A percentile compares a stretch with the other conserved stretches of the same genome.
Evolutionary conservation across 2,113 vertebrate species (phyloP).

Genomic region (Thalassarche chlororhynchos): DNA sequence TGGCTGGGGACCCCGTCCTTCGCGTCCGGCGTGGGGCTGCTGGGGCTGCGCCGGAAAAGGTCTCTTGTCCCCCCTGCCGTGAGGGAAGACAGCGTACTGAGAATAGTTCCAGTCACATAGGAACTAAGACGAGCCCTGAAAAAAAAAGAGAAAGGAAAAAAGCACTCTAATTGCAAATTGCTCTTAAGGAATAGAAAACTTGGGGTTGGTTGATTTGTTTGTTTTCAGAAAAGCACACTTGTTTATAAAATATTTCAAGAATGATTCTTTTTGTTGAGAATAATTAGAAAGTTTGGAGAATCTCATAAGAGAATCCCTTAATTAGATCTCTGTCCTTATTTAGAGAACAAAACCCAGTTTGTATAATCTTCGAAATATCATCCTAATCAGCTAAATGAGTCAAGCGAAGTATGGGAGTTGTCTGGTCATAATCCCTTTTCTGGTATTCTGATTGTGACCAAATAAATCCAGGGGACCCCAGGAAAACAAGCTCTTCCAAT

Average conservation of each 20-base stretch:
- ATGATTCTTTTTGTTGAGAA: not conserved
- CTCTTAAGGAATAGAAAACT: not conserved
- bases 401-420: not conserved
- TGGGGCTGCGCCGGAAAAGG: not conserved
- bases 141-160: not conserved
- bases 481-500: not conserved
- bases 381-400: not conserved
- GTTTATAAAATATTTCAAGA: not conserved
- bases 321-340: not conserved
- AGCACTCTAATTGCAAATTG: not conserved
- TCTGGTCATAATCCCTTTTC: not conserved
- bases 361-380: not conserved
- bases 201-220: not conserved
- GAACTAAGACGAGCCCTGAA: not conserved
- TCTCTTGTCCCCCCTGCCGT: fast-evolving
- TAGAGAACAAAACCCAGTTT: not conserved
- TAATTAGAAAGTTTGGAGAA: not conserved
- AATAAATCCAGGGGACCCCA: not conserved
- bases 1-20: not conserved
- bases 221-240: not conserved
- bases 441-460: not conserved
- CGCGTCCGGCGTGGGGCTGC: fast-evolving
- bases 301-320: not conserved
- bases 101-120: not conserved
- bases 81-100: fast-evolving